Base-by-base conservation (phyloP, 2,113 vertebrate genomes). In the Rhinichthys klamathensis region DNA sequence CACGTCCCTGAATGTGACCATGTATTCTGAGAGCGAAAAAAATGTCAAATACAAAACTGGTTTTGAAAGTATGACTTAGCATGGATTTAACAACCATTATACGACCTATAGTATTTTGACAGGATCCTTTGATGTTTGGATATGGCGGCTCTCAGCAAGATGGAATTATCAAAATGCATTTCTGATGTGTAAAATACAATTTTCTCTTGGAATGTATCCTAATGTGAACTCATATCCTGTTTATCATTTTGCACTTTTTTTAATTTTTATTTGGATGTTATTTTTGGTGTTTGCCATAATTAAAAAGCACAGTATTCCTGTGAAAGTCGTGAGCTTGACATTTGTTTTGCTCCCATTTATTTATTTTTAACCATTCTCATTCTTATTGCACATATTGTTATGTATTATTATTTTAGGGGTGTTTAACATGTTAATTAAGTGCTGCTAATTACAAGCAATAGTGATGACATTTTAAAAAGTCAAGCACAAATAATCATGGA, bases 241-340 rank as follows among this genome's bases (percentile, higher is more conserved):
- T 41, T 72, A 80, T 83, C 74, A 75, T 86, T 44, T 38, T 79
- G 84, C 80, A 80, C 84, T 86, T 85, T 58, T 80, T 54, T 30
- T 3, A 1, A 51, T 60, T 85, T 78, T 85, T 70, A 70, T 87
- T 81, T 85, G 65, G 16, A 80, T 73, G 75, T 30, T 80, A 61
- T 77, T 35, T 77, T 83, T 88, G 78, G 69, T 85, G 41, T 83
- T 83, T 84, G 27, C 25, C 49, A 77, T 41, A 18, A 88, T 88
- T 86, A 88, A 88, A 88, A 82, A 86, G 77, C 76, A 84, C 70
- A 13, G 70, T 84, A 38, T 67, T 56, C 69, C 67, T 32, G 25
- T 54, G 38, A 56, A 41, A 69, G 16, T 58, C 15, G 65, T 30
- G 18, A 44, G 25, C 13, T 51, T 21, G 25, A 67, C 16, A n/a